A percentile compares a stretch with the other conserved stretches of the same genome.
phyloP scores from a whole-genome alignment of 2,888 invertebrate species.

The Stegana nigrithorax region DNA sequence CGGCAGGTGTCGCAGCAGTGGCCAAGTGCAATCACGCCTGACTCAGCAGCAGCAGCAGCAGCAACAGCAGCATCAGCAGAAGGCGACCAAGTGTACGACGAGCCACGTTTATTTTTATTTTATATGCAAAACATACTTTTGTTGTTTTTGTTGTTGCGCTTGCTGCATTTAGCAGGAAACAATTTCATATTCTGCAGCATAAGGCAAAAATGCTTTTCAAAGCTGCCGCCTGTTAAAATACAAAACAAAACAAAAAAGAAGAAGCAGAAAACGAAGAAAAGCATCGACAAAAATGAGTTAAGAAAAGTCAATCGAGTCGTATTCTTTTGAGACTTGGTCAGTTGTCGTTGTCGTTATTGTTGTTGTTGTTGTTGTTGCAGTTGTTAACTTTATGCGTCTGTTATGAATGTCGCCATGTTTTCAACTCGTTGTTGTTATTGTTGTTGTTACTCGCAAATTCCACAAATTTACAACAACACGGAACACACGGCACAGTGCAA shows the following conservation, averaged over 20 bases:
- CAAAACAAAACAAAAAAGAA: slow-evolving; percentile 57
- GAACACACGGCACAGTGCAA: slow-evolving; percentile 29
- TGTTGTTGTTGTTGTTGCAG: background rate
- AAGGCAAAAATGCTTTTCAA: slow-evolving; percentile 54
- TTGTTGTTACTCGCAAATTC: slow-evolving; percentile 44
- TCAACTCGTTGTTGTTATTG: slow-evolving; percentile 30
- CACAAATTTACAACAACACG: slow-evolving; percentile 35
- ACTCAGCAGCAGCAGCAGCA: background rate
- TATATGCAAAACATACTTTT: background rate
- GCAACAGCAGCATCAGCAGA: background rate
- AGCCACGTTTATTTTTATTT: background rate
- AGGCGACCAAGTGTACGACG: background rate
- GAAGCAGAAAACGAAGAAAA: slow-evolving; percentile 33
- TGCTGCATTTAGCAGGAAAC: slow-evolving; percentile 55
- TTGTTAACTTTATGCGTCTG: background rate
- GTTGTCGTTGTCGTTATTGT: background rate
- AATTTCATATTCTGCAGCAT: slow-evolving; percentile 57
- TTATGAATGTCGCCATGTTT: slow-evolving; percentile 55
- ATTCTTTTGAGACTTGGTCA: background rate
- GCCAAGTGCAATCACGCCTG: slow-evolving; percentile 17
- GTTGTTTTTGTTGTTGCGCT: slow-evolving; percentile 39
- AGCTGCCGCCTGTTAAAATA: slow-evolving; percentile 55
- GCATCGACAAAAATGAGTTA: slow-evolving; percentile 28
- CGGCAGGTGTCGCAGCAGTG: slow-evolving; percentile 46
- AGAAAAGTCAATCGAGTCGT: slow-evolving; percentile 45